Evolutionary conservation across 2,113 vertebrate genomes (phyloP).

Genomic region (Oryzias woworae): DNA sequence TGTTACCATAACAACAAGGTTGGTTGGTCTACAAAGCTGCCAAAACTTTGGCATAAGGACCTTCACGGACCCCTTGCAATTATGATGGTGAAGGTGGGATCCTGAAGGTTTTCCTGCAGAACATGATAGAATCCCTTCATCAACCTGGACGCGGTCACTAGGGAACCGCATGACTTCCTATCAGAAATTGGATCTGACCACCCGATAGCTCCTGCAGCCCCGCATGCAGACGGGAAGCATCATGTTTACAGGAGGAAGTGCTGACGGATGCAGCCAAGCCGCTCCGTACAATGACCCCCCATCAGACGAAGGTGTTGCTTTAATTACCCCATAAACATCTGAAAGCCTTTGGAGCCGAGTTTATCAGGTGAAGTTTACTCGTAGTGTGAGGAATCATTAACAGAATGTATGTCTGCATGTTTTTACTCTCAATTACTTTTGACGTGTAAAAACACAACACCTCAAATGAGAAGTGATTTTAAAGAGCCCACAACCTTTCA

Average conservation of each 20-base stretch:
- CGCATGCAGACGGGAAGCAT: constrained; percentile 16
- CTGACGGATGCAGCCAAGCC: constrained; percentile 26
- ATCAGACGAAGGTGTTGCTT: constrained; percentile 5
- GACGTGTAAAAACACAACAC: too few species aligned
- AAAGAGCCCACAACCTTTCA: not conserved
- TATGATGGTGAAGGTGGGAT: not conserved
- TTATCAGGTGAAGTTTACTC: not conserved
- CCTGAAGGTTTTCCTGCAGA: not conserved
- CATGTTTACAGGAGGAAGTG: constrained; percentile 26
- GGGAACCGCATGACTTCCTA: constrained; percentile 20
- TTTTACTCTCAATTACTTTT: too few species aligned
- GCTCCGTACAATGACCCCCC: constrained; percentile 11
- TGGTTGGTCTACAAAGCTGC: too few species aligned
- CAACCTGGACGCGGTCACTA: not conserved
- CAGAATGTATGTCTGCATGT: too few species aligned
- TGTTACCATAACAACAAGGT: too few species aligned
- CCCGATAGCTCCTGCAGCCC: constrained; percentile 7
- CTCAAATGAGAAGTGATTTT: not conserved
- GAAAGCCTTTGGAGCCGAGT: constrained; percentile 14
- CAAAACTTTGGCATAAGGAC: not conserved
- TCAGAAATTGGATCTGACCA: constrained; percentile 27
- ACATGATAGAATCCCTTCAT: not conserved
- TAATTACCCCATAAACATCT: constrained; percentile 17
- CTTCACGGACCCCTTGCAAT: not conserved
- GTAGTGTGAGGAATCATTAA: not conserved